Base-by-base conservation (phyloP, 2,888 invertebrate genomes). In the Caenorhabditis macrosperma region DNA sequence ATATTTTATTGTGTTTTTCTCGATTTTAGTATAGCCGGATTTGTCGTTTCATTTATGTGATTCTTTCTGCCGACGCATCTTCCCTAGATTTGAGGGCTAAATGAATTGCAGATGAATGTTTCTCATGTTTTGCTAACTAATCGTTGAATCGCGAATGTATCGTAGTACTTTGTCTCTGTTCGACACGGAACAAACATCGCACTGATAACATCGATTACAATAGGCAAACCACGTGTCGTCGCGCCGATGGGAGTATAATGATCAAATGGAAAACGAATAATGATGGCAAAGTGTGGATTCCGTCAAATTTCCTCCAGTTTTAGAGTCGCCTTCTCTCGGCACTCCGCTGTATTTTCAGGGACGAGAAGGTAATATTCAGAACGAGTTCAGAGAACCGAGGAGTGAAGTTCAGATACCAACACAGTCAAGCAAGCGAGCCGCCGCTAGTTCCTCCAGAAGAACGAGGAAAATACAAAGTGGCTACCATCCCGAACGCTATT, bases 401-500 rank as follows among this genome's bases (percentile, higher is more conserved):
- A 2, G 3, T 20, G 10, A 17, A 55, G 17, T 57, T 20, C 6
- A 57, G 38, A 24, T 57, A 57, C 12, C 60, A 54, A 41, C 20
- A 71, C 17, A 52, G 50, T 15, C 30, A 63, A 26, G 0, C 35
- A 26, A n/a, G 22, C 12, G 46, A 46, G 24, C 9, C 24, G 4
- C 48, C 30, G 1, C 12, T 54, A 30, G 28, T 71, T 1, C 69
- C 74, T 12, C 80, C 80, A 60, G 82, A 80, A 59, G 85, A 86
- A 35, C 71, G 75, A 26, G 86, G 94, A 92, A 93, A 93, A 85
- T 97, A 97, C 92, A 96, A 96, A 91, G 93, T 96, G 48, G 94
- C 94, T 91, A 99, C 98, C 0, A 93, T 98, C 86, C 98, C 98
- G 12, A 98, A 98, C 92, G 92, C 95, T 57, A 92, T 98, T 64